These are phyloP conservation scores for Dermolepida albohirtum DNA, from an alignment of 2,888 invertebrate species.

Conservation along the genomic window DNA sequence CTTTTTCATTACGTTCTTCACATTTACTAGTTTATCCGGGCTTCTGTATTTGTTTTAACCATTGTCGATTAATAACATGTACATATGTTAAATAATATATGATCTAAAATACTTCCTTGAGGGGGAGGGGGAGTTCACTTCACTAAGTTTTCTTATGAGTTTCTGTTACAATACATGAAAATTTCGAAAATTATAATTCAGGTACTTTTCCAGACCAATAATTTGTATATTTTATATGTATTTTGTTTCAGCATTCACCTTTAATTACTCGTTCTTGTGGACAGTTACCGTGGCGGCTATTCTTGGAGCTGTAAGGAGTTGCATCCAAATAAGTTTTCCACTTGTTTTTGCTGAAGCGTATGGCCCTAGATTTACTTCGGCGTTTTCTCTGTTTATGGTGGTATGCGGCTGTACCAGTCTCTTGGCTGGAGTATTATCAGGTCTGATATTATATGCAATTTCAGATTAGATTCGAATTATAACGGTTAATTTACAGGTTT, in stretches of 20 bases:
- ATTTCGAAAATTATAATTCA: constrained; percentile 40
- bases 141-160: neutral
- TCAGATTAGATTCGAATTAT: no score
- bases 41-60: no score
- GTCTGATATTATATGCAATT: constrained; percentile 59
- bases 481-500: constrained; percentile 66
- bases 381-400: constrained; percentile 78
- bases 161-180: neutral
- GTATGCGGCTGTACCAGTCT: constrained; percentile 77
- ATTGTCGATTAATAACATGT: no score
- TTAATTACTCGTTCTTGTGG: constrained; percentile 69
- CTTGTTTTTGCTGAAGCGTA: constrained; percentile 77
- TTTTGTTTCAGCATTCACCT: constrained; percentile 68
- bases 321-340: constrained; percentile 78
- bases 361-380: constrained; percentile 77
- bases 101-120: no score
- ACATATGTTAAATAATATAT: no score
- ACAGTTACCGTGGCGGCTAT: constrained; percentile 71
- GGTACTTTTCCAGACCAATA: no score
- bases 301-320: constrained; percentile 77
- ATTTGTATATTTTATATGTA: constrained; percentile 43
- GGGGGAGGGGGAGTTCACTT: no score
- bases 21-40: no score
- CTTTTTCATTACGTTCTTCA: no score
- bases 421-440: constrained; percentile 76